Percentiles rank a stretch among this genome's conserved stretches.
phyloP scores from a whole-genome alignment of 2,888 invertebrate species.

The Torymus aiolomorphi region DNA sequence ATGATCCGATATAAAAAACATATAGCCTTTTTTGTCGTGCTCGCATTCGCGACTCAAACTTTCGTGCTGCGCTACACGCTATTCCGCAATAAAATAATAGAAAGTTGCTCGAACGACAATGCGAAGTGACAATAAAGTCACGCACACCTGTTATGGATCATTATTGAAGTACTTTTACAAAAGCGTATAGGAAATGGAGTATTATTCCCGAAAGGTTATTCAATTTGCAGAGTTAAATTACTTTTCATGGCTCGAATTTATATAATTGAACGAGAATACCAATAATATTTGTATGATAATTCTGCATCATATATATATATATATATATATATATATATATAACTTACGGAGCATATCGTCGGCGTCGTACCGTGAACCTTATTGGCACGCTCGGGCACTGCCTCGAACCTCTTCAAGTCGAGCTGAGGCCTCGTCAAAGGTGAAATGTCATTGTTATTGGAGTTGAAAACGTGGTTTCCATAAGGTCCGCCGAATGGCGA shows the following conservation, averaged over 20 bases:
- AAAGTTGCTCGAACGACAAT: conserved; percentile 45
- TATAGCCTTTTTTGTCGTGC: conserved; percentile 45
- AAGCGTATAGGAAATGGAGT: conserved; percentile 43
- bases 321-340: neutral
- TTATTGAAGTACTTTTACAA: conserved; percentile 35
- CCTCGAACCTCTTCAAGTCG: conserved; percentile 64
- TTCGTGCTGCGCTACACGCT: conserved; percentile 61
- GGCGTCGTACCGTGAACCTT: conserved; percentile 72
- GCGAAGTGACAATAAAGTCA: conserved; percentile 46
- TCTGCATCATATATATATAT: no score
- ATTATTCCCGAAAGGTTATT: conserved; percentile 49
- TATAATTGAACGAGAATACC: neutral
- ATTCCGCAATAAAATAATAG: conserved; percentile 62
- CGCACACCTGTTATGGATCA: conserved; percentile 46
- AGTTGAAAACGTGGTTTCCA: conserved; percentile 62
- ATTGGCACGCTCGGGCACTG: conserved; percentile 62
- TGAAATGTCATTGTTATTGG: conserved; percentile 31
- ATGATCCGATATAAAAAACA: conserved; percentile 12
- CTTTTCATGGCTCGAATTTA: neutral
- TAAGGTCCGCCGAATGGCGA: conserved; percentile 63
- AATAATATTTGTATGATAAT: conserved; percentile 14
- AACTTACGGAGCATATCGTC: conserved; percentile 72
- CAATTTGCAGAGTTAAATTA: conserved; percentile 13
- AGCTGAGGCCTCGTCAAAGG: conserved; percentile 59
- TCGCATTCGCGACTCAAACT: conserved; percentile 51